Evolutionary conservation across 2,797 vertebrate genomes (phyloP).

Genomic region (Gobio occitaniae): DNA sequence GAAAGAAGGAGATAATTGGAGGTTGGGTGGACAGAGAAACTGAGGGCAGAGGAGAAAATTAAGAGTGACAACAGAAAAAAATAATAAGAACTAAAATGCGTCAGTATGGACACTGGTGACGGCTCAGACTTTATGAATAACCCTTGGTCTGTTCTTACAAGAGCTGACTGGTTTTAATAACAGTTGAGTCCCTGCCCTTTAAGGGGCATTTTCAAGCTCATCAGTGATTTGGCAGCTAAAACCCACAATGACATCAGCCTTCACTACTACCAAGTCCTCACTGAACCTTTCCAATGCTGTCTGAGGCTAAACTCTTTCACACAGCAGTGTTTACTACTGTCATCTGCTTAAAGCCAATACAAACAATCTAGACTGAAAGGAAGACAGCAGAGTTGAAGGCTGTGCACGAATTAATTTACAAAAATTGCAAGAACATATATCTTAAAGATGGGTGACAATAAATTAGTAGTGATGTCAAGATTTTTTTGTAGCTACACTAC

Average conservation of each 20-base stretch:
- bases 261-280: background rate
- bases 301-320: conserved; percentile 34
- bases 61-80: conserved; percentile 19
- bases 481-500: background rate
- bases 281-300: background rate
- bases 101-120: background rate
- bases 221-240: conserved; percentile 17
- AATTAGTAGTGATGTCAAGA: background rate
- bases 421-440: background rate
- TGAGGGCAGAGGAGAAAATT: conserved; percentile 22
- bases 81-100: conserved; percentile 1
- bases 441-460: no score
- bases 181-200: conserved; percentile 17
- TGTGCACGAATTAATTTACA: background rate
- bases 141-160: conserved; percentile 4
- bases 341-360: conserved; percentile 18
- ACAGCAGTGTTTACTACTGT: conserved; percentile 32
- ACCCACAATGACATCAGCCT: conserved; percentile 26
- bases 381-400: background rate
- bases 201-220: conserved; percentile 29
- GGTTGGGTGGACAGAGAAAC: background rate
- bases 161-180: conserved; percentile 27
- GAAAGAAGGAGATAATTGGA: conserved; percentile 9
- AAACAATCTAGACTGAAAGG: background rate
- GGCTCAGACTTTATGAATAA: conserved; percentile 3